Conservation (phyloP, 35 echinoderm and acorn worm species). For the Heliocidaris tuberculata region DNA sequence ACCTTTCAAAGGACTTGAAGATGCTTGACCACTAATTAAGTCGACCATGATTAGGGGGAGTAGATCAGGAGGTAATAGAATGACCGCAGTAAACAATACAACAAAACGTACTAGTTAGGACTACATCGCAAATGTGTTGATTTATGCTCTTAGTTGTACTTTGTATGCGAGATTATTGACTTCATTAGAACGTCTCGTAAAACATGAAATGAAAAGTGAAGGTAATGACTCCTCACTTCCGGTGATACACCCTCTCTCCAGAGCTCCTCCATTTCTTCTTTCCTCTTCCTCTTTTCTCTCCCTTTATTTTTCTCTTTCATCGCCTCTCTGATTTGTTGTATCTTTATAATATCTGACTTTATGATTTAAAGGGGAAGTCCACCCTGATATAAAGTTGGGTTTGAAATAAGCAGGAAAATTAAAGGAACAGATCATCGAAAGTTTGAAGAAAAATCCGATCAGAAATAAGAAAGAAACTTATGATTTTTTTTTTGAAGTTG, state of each 20-base stretch:
- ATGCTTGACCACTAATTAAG: not conserved
- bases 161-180: not conserved
- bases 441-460: too few relatives aligned
- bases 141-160: not conserved
- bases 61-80: not conserved
- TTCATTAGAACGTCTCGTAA: not conserved
- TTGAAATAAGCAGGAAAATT: too few relatives aligned
- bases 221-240: not conserved
- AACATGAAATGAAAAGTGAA: not conserved
- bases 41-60: not conserved
- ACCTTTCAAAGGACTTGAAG: too few relatives aligned
- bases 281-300: not conserved
- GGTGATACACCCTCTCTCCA: not conserved
- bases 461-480: too few relatives aligned
- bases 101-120: not conserved
- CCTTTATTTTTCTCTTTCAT: not conserved
- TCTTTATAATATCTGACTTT: too few relatives aligned
- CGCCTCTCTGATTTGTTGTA: not conserved
- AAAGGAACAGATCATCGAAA: too few relatives aligned
- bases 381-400: too few relatives aligned
- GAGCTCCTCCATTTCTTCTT: not conserved
- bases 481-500: too few relatives aligned
- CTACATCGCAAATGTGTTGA: not conserved
- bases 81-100: not conserved
- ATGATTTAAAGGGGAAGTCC: too few relatives aligned